Evolutionary conservation across 1,140 invertebrate genomes (phyloP).

Genomic region (Diabrotica undecimpunctata): DNA sequence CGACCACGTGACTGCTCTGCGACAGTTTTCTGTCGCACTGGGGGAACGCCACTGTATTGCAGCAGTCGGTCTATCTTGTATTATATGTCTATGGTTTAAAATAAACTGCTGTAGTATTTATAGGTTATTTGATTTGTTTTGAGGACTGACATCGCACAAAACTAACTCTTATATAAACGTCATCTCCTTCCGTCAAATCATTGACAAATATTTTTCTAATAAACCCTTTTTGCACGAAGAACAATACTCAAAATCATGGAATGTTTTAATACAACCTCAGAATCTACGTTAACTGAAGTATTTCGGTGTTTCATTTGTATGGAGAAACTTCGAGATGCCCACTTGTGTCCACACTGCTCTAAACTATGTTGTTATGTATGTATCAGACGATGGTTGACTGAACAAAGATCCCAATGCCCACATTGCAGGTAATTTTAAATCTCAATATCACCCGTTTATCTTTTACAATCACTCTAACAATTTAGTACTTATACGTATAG

Average conservation of each 20-base stretch:
- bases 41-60: no score
- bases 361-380: slow-evolving; percentile 89
- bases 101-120: no score
- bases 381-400: slow-evolving; percentile 85
- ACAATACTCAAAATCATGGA: slow-evolving; percentile 24
- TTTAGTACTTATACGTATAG: no score
- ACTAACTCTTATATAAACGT: no score
- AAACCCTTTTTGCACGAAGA: slow-evolving; percentile 9
- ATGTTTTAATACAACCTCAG: slow-evolving; percentile 24
- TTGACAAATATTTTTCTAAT: not conserved
- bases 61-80: no score
- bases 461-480: no score
- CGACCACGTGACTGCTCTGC: no score
- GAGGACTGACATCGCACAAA: no score
- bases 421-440: slow-evolving; percentile 61
- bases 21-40: no score
- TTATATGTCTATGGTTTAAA: no score
- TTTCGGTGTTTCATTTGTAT: slow-evolving; percentile 95
- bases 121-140: no score
- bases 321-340: slow-evolving; percentile 89
- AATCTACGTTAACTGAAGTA: slow-evolving; percentile 72
- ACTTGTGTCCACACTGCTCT: slow-evolving; percentile 89
- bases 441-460: no score
- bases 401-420: slow-evolving; percentile 89
- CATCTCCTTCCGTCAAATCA: not conserved